phyloP scores from a whole-genome alignment of 2,113 vertebrate species.

The Myocastor coypus region DNA sequence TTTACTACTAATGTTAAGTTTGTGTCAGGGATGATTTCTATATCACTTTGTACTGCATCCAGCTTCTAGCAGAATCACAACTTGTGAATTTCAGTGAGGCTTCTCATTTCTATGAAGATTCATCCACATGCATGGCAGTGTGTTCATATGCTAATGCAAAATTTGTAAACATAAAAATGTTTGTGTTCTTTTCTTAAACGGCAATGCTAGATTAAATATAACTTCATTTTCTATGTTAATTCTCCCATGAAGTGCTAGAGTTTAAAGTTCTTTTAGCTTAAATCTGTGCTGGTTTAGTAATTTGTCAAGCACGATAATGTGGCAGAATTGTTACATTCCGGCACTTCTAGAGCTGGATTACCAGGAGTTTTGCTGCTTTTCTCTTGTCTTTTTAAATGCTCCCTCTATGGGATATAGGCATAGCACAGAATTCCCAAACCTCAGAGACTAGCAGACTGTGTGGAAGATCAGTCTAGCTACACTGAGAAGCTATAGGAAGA shows the following conservation, averaged over 20 bases:
- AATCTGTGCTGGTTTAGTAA: neutral
- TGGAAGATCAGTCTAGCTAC: neutral
- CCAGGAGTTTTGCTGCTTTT: neutral
- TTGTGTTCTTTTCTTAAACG: neutral
- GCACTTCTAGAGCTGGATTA: neutral
- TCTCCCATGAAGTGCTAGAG: neutral
- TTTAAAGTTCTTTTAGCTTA: neutral
- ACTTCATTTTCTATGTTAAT: neutral
- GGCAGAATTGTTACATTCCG: neutral
- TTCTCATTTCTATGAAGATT: neutral
- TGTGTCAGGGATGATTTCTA: neutral
- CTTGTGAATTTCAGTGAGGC: neutral
- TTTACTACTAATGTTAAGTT: neutral
- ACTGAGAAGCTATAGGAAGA: neutral
- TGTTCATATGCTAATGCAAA: neutral
- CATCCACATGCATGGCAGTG: neutral
- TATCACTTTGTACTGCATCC: neutral
- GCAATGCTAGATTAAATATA: neutral
- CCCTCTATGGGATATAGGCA: neutral
- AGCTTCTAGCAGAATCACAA: neutral
- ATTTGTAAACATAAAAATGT: neutral
- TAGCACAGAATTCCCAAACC: fast-evolving
- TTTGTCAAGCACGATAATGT: neutral
- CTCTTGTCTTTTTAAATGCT: neutral
- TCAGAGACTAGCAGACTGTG: neutral